phyloP scores from a whole-genome alignment of 2,113 vertebrate species.

The Meriones unguiculatus region DNA sequence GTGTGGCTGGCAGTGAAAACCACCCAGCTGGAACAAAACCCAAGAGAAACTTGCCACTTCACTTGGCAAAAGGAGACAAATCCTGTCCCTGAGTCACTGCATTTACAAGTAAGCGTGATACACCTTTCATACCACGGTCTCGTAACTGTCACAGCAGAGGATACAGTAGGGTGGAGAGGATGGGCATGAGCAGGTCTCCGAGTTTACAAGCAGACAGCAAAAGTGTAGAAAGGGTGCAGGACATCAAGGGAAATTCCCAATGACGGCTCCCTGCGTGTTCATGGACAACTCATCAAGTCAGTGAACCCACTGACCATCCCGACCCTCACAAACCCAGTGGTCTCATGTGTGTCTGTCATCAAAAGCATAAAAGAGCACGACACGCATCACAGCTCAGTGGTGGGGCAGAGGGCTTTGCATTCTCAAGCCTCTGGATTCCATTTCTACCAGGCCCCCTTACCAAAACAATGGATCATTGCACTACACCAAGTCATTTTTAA shows the following conservation, averaged over 20 bases:
- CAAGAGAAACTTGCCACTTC: slow-evolving; percentile 56
- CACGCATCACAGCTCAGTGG: not conserved
- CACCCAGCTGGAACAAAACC: slow-evolving; percentile 32
- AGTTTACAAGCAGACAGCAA: not conserved
- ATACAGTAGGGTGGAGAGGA: accelerated
- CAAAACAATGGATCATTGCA: not conserved
- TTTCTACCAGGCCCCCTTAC: too few species aligned
- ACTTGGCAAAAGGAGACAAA: slow-evolving; percentile 44
- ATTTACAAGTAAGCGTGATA: not conserved
- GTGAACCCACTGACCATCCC: not conserved
- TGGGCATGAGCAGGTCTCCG: not conserved
- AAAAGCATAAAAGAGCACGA: not conserved
- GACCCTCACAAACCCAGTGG: not conserved
- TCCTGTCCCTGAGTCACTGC: not conserved
- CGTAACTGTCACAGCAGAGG: not conserved
- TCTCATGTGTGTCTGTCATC: not conserved
- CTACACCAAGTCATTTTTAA: not conserved
- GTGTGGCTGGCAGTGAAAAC: slow-evolving; percentile 13
- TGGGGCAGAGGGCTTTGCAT: not conserved
- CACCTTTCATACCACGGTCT: not conserved
- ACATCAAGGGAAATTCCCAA: not conserved
- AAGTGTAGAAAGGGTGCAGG: not conserved
- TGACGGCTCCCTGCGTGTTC: not conserved
- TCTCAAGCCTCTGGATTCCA: not conserved
- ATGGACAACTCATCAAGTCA: not conserved